Conservation (phyloP, 2,888 invertebrate genomes). For the Cerastoderma edule region DNA sequence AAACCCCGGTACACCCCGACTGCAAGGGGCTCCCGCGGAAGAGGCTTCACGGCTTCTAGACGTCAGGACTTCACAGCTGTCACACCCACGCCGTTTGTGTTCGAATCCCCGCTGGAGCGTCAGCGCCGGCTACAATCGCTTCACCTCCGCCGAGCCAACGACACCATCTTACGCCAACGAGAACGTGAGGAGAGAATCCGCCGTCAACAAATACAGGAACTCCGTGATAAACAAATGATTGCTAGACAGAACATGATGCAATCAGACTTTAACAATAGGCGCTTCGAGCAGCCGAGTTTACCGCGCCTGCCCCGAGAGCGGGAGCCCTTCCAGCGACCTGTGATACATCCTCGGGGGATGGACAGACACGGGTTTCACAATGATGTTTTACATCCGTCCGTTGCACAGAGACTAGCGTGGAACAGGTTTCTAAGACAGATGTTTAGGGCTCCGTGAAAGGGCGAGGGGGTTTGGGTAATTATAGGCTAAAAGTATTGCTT, state of each 20-base stretch:
- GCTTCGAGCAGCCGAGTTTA: neutral
- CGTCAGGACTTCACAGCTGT: neutral
- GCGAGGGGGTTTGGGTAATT: too few relatives aligned
- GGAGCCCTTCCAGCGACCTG: too few relatives aligned
- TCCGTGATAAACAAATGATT: neutral
- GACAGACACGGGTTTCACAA: conserved; percentile 1
- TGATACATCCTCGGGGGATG: neutral
- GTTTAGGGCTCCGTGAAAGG: conserved; percentile 30
- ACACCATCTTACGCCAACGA: conserved; percentile 12
- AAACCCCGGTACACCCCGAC: neutral
- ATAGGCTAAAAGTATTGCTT: too few relatives aligned
- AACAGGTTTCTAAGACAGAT: conserved; percentile 50
- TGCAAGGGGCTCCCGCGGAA: too few relatives aligned
- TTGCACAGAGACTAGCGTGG: conserved; percentile 44
- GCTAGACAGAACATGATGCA: conserved; percentile 8
- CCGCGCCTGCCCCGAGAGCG: conserved; percentile 1
- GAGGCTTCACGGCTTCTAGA: neutral
- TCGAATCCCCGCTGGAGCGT: conserved; percentile 7
- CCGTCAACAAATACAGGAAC: conserved; percentile 7
- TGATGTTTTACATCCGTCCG: conserved; percentile 31
- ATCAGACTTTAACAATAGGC: neutral
- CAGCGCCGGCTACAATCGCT: conserved; percentile 4
- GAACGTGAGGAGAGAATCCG: conserved; percentile 13
- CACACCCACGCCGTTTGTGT: neutral
- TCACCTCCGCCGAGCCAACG: neutral